phyloP scores from a whole-genome alignment of 2,888 invertebrate genomes.

The Drosophila pegasa region DNA sequence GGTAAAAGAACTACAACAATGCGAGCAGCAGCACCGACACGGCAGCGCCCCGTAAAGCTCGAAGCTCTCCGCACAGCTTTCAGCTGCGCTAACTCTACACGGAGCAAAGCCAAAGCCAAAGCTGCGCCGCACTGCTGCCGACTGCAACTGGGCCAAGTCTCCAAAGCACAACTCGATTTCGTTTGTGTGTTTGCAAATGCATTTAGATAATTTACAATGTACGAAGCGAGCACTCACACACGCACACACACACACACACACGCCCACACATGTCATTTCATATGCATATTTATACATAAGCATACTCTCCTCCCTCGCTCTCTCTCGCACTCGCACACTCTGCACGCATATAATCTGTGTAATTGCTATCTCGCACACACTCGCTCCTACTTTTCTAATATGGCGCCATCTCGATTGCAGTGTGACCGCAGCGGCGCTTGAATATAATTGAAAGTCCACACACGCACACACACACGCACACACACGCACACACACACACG shows the following conservation, averaged over 20 bases:
- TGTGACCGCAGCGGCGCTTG: constrained; percentile 34
- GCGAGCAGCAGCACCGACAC: constrained; percentile 34
- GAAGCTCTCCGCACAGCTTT: constrained; percentile 57
- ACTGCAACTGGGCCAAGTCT: constrained; percentile 60
- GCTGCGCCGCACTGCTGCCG: constrained; percentile 23
- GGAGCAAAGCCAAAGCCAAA: constrained; percentile 12
- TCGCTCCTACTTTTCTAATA: background rate
- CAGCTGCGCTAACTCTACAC: constrained; percentile 50
- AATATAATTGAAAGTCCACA: constrained; percentile 35
- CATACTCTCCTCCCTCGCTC: background rate
- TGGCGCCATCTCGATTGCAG: constrained; percentile 35
- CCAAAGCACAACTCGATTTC: constrained; percentile 50
- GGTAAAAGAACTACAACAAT: constrained; percentile 24
- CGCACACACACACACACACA: background rate
- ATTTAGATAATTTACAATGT: constrained; percentile 39
- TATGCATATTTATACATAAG: constrained; percentile 13
- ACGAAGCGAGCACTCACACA: background rate
- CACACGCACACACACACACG: constrained; percentile 20
- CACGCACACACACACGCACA: constrained; percentile 14
- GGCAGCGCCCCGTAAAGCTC: constrained; percentile 44
- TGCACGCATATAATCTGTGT: constrained; percentile 15
- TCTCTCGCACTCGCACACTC: background rate
- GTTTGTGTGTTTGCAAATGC: constrained; percentile 40
- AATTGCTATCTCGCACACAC: constrained; percentile 1
- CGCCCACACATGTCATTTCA: background rate